Percentiles rank a stretch among this genome's conserved stretches.
Evolutionary conservation across 2,113 vertebrate genomes (phyloP).

Genomic region (Mustela nigripes): DNA sequence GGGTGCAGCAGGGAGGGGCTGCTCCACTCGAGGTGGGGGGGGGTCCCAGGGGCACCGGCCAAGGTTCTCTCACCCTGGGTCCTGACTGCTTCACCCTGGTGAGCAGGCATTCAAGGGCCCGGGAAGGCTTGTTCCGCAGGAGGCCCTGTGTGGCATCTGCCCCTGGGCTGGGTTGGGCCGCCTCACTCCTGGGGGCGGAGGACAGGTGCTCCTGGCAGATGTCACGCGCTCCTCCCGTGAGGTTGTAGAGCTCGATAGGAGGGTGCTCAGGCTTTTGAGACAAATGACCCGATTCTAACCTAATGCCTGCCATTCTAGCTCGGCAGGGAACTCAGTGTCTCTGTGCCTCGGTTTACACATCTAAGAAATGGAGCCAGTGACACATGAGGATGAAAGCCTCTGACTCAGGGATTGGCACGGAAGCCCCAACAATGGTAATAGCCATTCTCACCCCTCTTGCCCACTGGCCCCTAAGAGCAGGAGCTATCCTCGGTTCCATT

Average conservation of each 20-base stretch:
- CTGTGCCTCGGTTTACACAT: background rate
- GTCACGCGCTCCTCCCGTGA: background rate
- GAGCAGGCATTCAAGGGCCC: background rate
- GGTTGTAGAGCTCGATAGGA: background rate
- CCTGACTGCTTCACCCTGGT: background rate
- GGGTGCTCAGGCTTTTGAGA: background rate
- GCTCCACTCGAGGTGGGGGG: background rate
- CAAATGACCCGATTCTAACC: background rate
- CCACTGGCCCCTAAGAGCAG: background rate
- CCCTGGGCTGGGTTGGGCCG: too few relatives aligned
- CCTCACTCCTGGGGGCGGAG: background rate
- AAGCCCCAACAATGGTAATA: background rate
- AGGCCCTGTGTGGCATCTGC: too few relatives aligned
- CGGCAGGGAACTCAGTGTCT: background rate
- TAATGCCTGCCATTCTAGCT: background rate
- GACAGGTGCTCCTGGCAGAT: background rate
- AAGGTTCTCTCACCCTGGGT: background rate
- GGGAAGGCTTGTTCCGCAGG: background rate
- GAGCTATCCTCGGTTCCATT: background rate
- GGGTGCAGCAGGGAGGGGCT: constrained; percentile 25
- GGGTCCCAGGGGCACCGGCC: background rate
- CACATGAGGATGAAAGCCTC: background rate
- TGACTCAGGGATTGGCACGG: background rate
- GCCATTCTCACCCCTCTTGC: background rate
- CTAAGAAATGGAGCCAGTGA: background rate